These are phyloP conservation scores for Drosophila cognata DNA, from an alignment of 2,888 invertebrate genomes.

Conservation along the genomic window DNA sequence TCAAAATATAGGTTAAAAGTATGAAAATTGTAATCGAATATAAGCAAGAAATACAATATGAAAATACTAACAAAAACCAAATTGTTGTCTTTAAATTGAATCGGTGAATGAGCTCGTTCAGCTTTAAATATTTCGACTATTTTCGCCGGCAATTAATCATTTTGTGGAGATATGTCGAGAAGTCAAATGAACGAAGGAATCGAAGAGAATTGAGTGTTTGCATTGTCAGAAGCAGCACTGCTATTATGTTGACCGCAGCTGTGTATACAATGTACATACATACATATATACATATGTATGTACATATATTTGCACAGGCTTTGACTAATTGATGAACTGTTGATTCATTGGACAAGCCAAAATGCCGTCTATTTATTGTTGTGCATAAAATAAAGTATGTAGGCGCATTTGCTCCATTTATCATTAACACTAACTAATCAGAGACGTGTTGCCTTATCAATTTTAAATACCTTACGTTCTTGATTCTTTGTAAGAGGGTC, in stretches of 20 bases:
- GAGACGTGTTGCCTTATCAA: constrained; percentile 49
- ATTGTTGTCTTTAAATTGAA: not conserved
- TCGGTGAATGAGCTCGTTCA: not conserved
- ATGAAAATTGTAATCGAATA: not conserved
- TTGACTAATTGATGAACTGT: constrained; percentile 63
- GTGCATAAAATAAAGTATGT: constrained; percentile 1
- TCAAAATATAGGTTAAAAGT: not conserved
- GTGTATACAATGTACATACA: not conserved
- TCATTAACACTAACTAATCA: constrained; percentile 43
- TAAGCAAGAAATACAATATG: not conserved
- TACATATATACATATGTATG: constrained; percentile 11
- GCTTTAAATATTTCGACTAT: not conserved
- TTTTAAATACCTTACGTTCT: constrained; percentile 19
- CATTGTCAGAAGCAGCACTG: not conserved
- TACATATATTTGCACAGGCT: constrained; percentile 13
- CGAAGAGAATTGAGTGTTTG: not conserved
- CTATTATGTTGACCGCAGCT: not conserved
- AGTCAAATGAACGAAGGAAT: not conserved
- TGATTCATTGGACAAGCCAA: constrained; percentile 55
- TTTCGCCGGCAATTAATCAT: not conserved
- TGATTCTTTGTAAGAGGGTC: constrained; percentile 22
- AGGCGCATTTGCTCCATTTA: constrained; percentile 37
- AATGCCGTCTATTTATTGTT: constrained; percentile 38
- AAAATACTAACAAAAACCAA: not conserved
- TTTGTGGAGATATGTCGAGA: not conserved